These are phyloP conservation scores for Camelus dromedarius DNA, from an alignment of 2,113 vertebrate genomes.

Conservation along the genomic window DNA sequence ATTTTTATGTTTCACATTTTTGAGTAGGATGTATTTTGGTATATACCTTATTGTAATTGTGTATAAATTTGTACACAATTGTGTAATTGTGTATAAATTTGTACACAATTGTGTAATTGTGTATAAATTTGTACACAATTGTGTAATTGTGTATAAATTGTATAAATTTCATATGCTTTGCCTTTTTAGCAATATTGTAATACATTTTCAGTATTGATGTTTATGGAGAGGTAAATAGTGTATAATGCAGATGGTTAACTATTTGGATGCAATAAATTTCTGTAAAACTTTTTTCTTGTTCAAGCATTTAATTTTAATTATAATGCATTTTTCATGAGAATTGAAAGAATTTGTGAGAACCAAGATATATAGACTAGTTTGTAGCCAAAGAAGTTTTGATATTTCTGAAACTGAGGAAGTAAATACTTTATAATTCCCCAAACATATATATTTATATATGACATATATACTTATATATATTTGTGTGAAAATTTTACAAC, in stretches of 20 bases:
- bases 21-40: conserved; percentile 81
- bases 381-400: conserved; percentile 36
- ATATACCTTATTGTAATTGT: conserved; percentile 86
- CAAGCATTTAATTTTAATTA: conserved; percentile 89
- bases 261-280: conserved; percentile 90
- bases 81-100: conserved; percentile 87
- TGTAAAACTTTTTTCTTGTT: conserved; percentile 89
- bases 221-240: conserved; percentile 87
- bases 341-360: conserved; percentile 37
- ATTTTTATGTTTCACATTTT: conserved; percentile 83
- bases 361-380: background rate
- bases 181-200: conserved; percentile 85
- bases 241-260: conserved; percentile 88
- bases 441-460: background rate
- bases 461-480: background rate
- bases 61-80: conserved; percentile 88
- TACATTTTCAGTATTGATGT: conserved; percentile 86
- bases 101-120: conserved; percentile 87
- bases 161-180: conserved; percentile 81
- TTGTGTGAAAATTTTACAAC: conserved; percentile 17
- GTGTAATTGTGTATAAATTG: conserved; percentile 85
- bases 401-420: conserved; percentile 31
- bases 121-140: conserved; percentile 87
- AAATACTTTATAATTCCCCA: conserved; percentile 41
- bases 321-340: conserved; percentile 71